Evolutionary conservation across 2,113 vertebrate genomes (phyloP), one percentile per base, ranked within the genome.

Genomic region (Pheucticus melanocephalus): DNA sequence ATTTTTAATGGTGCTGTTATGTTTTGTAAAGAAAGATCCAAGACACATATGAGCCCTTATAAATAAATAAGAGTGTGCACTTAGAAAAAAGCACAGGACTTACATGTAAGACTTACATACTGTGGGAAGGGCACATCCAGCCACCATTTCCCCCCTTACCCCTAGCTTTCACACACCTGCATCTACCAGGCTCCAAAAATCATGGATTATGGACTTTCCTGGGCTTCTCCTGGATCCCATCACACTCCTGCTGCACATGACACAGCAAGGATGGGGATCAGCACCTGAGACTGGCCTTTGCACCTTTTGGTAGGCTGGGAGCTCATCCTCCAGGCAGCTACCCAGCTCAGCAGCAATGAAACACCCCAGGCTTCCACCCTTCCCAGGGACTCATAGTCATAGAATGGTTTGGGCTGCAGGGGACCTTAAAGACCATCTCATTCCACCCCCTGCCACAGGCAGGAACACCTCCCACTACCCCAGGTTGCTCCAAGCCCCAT

Each of bases 201-300:
- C 25, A 50, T 1, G 4, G 35, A 66, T 8, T 44, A 5, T 18
- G 45, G n/a, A 40, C 14, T 60, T 76, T 35, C 24, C 37, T 24
- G 5, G 24, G 48, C 54, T 80, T 70, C 25, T 78, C 42, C 25
- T 42, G 66, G 35, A 45, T 10, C 17, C 15, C 48, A 16, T 4
- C 80, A 72, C 16, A 14, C 42, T 68, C 37, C 56, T 15, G 31
- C 24, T 0, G 0, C 13, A 11, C 2, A 0, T 12, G 17, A 30
- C 60, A 56, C 40, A 65, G 35, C 15, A 37, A 12, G 23, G 19
- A 57, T 2, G 9, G 12, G 24, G 23, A 39, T 42, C 75, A 15
- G 3, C 6, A 3, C 16, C 42, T 64, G 0, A 18, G 18, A 50
- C 8, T 0, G 0, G 22, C 23, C 65, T 47, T 42, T 5, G 1